These are phyloP conservation scores for Halictus ligatus DNA, from an alignment of 2,888 invertebrate species.

Conservation along the genomic window DNA sequence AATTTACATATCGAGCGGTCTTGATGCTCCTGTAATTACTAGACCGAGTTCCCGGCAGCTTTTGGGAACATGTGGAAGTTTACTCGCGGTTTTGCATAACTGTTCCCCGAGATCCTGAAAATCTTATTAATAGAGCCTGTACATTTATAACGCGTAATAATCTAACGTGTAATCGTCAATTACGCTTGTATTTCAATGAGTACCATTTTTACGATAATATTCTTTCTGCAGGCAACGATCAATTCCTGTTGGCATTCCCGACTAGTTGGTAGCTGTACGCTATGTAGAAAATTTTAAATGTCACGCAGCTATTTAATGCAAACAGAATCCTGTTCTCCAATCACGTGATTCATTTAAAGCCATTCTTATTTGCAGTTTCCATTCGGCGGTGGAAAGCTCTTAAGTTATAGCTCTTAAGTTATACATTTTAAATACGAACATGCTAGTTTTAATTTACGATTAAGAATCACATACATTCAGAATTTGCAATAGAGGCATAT, in stretches of 20 bases:
- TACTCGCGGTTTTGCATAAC: background rate
- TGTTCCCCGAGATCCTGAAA: background rate
- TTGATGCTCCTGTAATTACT: constrained; percentile 38
- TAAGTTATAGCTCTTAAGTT: background rate
- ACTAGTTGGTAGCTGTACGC: background rate
- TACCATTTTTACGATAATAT: background rate
- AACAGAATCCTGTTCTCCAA: background rate
- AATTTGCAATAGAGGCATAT: background rate
- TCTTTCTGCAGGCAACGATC: background rate
- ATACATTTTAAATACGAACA: background rate
- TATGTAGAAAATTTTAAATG: background rate
- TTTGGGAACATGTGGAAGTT: constrained; percentile 5
- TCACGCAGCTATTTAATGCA: background rate
- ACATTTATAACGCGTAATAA: background rate
- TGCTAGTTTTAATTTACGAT: background rate
- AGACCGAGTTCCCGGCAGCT: constrained; percentile 2
- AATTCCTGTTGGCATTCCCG: background rate
- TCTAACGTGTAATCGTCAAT: background rate
- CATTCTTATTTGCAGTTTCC: background rate
- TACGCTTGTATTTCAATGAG: background rate
- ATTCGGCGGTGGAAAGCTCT: background rate
- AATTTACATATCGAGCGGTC: constrained; percentile 52
- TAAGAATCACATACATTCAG: background rate
- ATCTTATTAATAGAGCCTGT: background rate
- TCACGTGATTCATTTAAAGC: background rate